Percentiles rank a stretch among this genome's conserved stretches.
These are phyloP conservation scores for Patella pellucida DNA, from an alignment of 2,888 invertebrate genomes.

Conservation along the genomic window DNA sequence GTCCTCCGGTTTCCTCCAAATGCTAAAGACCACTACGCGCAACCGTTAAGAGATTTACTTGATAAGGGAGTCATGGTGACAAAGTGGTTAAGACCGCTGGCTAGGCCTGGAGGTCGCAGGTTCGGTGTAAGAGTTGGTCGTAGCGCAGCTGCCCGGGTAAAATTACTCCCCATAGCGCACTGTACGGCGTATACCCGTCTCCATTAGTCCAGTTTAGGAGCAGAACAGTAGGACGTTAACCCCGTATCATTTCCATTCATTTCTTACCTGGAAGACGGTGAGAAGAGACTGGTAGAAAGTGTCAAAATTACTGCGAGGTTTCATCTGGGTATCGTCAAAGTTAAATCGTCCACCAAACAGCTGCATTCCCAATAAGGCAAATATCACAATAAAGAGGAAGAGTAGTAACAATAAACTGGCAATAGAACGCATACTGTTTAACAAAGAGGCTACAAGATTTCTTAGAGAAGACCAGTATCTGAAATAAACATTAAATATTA, in stretches of 20 bases:
- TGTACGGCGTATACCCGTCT: too few species aligned
- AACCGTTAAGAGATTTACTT: too few species aligned
- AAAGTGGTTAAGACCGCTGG: too few species aligned
- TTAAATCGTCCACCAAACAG: constrained; percentile 99
- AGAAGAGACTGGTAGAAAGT: constrained; percentile 98
- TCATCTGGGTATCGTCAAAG: constrained; percentile 74
- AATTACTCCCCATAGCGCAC: too few species aligned
- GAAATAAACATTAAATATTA: constrained; percentile 60
- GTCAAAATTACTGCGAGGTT: constrained; percentile 97
- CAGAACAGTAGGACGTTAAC: too few species aligned
- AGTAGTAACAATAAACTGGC: constrained; percentile 95
- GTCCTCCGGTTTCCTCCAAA: too few species aligned
- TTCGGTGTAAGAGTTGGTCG: too few species aligned
- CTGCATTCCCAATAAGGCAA: constrained; percentile 99
- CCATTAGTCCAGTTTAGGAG: too few species aligned
- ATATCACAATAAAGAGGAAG: constrained; percentile 99
- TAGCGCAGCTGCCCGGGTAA: too few species aligned
- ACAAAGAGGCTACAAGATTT: constrained; percentile 96
- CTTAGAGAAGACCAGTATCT: constrained; percentile 99
- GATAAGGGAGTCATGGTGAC: too few species aligned
- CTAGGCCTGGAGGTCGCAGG: too few species aligned
- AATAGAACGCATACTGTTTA: constrained; percentile 99
- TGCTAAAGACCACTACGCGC: too few species aligned
- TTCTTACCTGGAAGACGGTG: constrained; percentile 95
- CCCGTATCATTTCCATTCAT: not conserved